Conservation (phyloP, 2,113 vertebrate species). For the Sarotherodon lohbergeri region DNA sequence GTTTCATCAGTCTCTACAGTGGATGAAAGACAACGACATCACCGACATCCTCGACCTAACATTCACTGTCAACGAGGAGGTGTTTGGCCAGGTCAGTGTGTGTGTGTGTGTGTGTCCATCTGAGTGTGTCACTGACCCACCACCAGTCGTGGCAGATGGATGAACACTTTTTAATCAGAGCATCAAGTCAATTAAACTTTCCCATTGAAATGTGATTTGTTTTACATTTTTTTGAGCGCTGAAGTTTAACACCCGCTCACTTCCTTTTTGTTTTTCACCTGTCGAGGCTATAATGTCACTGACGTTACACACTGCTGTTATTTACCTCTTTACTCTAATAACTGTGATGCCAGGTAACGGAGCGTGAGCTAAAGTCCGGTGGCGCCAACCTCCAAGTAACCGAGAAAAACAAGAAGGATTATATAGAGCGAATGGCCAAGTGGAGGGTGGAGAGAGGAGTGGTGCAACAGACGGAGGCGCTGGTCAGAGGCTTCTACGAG, state of each 20-base stretch:
- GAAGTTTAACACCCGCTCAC: background rate
- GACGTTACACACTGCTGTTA: background rate
- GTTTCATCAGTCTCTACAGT: constrained; percentile 97
- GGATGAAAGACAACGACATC: constrained; percentile 99
- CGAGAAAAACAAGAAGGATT: constrained; percentile 99
- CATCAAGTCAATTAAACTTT: background rate
- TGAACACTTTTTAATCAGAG: background rate
- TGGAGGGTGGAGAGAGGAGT: constrained; percentile 93
- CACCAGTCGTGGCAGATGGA: background rate
- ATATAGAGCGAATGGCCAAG: constrained; percentile 96
- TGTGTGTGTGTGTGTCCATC: background rate
- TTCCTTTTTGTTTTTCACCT: background rate
- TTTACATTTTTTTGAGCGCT: background rate
- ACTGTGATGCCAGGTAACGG: constrained; percentile 80
- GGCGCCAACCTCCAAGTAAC: constrained; percentile 94
- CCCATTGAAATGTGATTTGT: background rate
- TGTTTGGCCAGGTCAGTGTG: constrained; percentile 89
- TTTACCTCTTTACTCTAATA: background rate
- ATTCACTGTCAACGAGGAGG: constrained; percentile 97
- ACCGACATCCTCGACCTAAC: constrained; percentile 96
- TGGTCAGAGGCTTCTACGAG: constrained; percentile 97
- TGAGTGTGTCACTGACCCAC: background rate
- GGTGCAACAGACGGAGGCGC: constrained; percentile 90
- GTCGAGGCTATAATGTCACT: background rate
- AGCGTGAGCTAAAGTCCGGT: constrained; percentile 93